A percentile compares a stretch with the other conserved stretches of the same genome.
phyloP scores from a whole-genome alignment of 2,888 invertebrate genomes.

The Tyria jacobaeae region DNA sequence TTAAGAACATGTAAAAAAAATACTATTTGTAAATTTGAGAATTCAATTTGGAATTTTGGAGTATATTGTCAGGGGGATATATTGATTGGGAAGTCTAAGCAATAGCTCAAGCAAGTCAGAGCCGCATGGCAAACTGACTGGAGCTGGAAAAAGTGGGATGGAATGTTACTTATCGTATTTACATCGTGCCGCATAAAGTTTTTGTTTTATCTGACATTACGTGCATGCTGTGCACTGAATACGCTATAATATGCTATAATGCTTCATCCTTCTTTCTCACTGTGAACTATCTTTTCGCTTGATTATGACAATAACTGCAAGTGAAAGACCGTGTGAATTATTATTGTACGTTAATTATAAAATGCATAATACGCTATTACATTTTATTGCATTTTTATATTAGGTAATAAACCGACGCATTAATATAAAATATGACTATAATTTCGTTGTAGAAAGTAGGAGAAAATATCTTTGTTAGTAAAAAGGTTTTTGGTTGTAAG shows the following conservation, averaged over 20 bases:
- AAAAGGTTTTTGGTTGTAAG: background rate
- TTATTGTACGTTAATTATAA: background rate
- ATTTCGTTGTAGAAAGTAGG: conserved; percentile 20
- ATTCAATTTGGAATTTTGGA: too few relatives aligned
- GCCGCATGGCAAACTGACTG: too few relatives aligned
- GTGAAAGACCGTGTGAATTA: conserved; percentile 9
- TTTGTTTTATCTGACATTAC: background rate
- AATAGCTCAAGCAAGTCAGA: too few relatives aligned
- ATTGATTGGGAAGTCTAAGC: too few relatives aligned
- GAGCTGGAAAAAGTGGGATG: too few relatives aligned
- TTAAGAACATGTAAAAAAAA: too few relatives aligned
- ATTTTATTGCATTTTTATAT: conserved; percentile 13
- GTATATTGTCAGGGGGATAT: too few relatives aligned
- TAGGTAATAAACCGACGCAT: conserved; percentile 9
- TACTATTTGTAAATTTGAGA: too few relatives aligned
- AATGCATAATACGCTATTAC: conserved; percentile 9
- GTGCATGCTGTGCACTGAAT: background rate
- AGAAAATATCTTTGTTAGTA: conserved; percentile 22
- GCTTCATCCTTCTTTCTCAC: background rate
- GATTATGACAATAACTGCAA: background rate
- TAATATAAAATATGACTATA: conserved; percentile 11
- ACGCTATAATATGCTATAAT: background rate
- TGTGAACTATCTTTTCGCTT: background rate
- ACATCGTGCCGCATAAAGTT: background rate
- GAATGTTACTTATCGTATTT: background rate